A percentile compares a stretch with the other conserved stretches of the same genome.
These are phyloP conservation scores for Myiagra hebetior DNA, from an alignment of 2,113 vertebrate species.

Conservation along the genomic window DNA sequence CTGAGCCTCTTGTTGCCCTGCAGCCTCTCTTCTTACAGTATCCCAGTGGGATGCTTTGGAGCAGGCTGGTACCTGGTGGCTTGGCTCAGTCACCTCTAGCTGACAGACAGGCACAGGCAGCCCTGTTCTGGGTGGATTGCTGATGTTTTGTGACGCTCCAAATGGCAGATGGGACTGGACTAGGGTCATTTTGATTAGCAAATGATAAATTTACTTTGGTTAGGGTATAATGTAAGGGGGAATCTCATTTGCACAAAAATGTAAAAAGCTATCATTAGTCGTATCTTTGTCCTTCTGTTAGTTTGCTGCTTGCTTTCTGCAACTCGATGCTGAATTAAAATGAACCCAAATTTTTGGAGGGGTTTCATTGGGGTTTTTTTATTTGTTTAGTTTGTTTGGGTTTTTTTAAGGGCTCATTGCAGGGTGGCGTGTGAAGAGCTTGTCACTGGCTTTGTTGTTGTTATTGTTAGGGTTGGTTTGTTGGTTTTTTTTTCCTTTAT, in stretches of 20 bases:
- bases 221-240: not conserved
- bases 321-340: not conserved
- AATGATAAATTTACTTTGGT: not conserved
- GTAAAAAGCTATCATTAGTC: not conserved
- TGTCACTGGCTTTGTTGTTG: slow-evolving; percentile 12
- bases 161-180: not conserved
- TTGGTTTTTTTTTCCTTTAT: not conserved
- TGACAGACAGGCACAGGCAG: fast-evolving
- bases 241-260: not conserved
- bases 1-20: not conserved
- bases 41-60: not conserved
- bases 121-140: not conserved
- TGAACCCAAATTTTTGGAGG: not conserved
- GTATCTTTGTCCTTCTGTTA: not conserved
- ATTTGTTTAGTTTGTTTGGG: not conserved
- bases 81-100: not conserved
- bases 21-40: fast-evolving
- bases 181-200: not conserved
- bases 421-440: not conserved
- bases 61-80: not conserved
- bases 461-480: not conserved
- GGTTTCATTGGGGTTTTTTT: not conserved
- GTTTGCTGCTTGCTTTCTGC: not conserved
- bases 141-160: not conserved
- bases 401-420: not conserved